These are phyloP conservation scores for Microcebus griseorufus DNA, from an alignment of 2,113 vertebrate genomes.

Conservation along the genomic window DNA sequence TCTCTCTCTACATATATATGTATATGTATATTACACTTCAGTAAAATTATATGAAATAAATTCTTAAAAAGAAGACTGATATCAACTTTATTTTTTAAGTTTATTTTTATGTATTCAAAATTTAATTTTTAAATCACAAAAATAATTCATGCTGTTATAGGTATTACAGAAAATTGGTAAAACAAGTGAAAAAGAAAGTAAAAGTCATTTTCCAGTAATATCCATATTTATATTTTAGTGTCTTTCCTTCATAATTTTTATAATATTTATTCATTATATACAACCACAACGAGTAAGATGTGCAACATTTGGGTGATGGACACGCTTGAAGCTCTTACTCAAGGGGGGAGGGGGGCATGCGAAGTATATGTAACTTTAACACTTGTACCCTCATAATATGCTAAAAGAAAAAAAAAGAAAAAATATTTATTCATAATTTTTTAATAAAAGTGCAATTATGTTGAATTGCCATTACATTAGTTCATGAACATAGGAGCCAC, in stretches of 20 bases:
- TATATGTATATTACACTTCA: neutral
- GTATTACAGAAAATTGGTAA: neutral
- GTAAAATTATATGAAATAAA: neutral
- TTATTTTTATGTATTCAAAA: neutral
- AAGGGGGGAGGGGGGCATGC: too few relatives aligned
- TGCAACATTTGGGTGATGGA: too few relatives aligned
- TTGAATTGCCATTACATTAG: neutral
- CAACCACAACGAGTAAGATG: too few relatives aligned
- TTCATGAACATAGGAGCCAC: neutral
- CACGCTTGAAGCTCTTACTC: too few relatives aligned
- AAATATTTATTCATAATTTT: constrained; percentile 13
- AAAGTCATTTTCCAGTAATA: neutral
- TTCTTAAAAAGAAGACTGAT: neutral
- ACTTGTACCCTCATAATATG: too few relatives aligned
- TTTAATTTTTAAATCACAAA: neutral
- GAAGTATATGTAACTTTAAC: too few relatives aligned
- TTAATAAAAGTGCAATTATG: neutral
- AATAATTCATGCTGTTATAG: neutral
- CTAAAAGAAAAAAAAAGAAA: too few relatives aligned
- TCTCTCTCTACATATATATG: too few relatives aligned
- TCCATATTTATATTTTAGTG: constrained; percentile 7
- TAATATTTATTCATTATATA: neutral
- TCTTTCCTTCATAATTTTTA: neutral
- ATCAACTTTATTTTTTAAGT: neutral
- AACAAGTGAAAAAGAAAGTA: constrained; percentile 10